Evolutionary conservation across 2,113 vertebrate genomes (phyloP).

Genomic region (Cryptomyrus ogoouensis): DNA sequence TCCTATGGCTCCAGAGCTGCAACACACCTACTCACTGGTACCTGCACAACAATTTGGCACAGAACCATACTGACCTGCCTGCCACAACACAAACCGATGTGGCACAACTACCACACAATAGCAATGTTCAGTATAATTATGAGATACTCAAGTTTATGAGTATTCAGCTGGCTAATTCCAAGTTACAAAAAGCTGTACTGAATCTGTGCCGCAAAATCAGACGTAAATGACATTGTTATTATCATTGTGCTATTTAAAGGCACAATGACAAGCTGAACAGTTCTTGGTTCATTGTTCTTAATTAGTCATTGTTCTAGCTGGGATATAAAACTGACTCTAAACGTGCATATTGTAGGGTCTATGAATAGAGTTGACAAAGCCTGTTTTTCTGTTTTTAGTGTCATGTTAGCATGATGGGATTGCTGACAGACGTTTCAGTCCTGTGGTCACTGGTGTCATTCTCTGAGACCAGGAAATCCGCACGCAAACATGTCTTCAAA

Average conservation of each 20-base stretch:
- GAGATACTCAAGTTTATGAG: background rate
- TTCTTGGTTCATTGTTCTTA: background rate
- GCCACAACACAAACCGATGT: background rate
- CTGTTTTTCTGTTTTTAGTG: background rate
- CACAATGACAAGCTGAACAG: background rate
- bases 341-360: background rate
- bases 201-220: background rate
- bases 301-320: background rate
- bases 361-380: background rate
- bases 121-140: background rate
- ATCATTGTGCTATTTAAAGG: background rate
- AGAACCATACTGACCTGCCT: background rate
- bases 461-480: background rate
- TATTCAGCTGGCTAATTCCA: background rate
- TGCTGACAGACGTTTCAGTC: background rate
- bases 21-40: background rate
- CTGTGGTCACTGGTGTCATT: background rate
- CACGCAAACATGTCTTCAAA: background rate
- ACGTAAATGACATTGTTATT: background rate
- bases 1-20: background rate
- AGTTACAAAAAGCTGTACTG: background rate
- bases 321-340: background rate
- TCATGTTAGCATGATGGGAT: background rate
- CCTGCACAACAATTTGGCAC: background rate
- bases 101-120: background rate